Base-by-base conservation (phyloP, 2,888 invertebrate genomes). In the Cinara cedri region DNA sequence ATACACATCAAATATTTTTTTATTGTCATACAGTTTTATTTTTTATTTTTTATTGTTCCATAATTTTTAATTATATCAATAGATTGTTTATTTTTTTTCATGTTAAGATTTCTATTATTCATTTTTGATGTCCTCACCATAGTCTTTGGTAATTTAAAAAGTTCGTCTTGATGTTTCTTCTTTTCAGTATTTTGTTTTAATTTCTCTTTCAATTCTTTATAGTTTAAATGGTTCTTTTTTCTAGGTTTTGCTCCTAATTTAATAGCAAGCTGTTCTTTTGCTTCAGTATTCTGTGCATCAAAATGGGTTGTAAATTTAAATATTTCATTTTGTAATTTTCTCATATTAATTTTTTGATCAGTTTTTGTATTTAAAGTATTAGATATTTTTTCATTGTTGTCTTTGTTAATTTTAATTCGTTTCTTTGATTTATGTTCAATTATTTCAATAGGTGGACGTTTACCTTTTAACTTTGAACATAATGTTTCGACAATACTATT, bases 291-390 rank as follows among this genome's bases (percentile, higher is more conserved):
- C 16, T 14, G 26, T 34, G 51, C 34, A 70, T 60, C 60, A 62
- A 78, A 78, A 51, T 68, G 49, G 42, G 66, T 78, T 9, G 78
- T 70, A 60, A 78, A 78, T 78, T 78, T 78, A n/a, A 78, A 6
- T 70, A 78, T 68, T 78, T 78, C 78, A 51, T 78, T 68, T 78
- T 78, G 78, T 9, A 78, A 70, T 42, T 78, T 78, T 51, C 68
- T 78, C 21, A 78, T 49, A 19, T 78, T 78, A 34, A 51, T 11
- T 24, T 51, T 68, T 11, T 78, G 60, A 42, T 78, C 54, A 16
- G 3, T 51, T 51, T 57, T 57, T n/a, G n/a, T 11, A 49, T 46
- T 24, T 24, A 13, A 34, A 21, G 19, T 44, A 42, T 42, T 21
- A 24, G 70, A 16, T 3, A 62, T 70, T 3, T 70, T 70, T 16